Base-by-base conservation (phyloP, 2,888 invertebrate genomes). In the Ditylenchus weischeri region DNA sequence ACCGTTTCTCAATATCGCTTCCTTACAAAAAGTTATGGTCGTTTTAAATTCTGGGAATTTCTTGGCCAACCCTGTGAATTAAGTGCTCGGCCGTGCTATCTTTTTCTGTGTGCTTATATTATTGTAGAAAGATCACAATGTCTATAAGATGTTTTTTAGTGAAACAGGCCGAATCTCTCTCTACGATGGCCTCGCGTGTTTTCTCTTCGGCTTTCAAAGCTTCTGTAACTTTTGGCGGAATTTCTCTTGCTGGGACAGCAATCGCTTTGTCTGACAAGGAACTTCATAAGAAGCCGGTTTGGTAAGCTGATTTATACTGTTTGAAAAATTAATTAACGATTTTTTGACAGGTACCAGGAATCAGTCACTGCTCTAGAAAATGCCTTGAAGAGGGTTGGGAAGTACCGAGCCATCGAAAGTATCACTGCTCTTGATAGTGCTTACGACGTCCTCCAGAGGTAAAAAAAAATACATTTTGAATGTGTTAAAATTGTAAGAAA, bases 211-310 rank as follows among this genome's bases (percentile, higher is more conserved):
- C 50, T 7, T 38, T 61, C 6, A 69, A 64, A 7, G 43, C 62
- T 48, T 21, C 70, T 13, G 48, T 29, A 15, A 43, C 36, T 13
- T 35, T 71, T 38, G 75, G 77, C 13, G 68, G 68, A 29, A 54
- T 61, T 29, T 58, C 67, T 5, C 59, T 68, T 21, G 64, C 36
- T 43, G 77, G 73, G 11, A 73, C 75, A 51, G 75, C 71, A 35
- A 76, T 78, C 59, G 71, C 76, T 13, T 64, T 75, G 35, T 70
- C 76, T 47, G 78, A 79, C 65, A 72, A 73, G 70, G 73, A 78
- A 62, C 67, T 76, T 54, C 59, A 62, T 57, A 77, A 75, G 69
- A 77, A 77, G 64, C 68, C 68, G 29, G 43, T 15, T 18, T 68
- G 68, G 54, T 54, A 10, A 54, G 54, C 8, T 54, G 21, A 11